A percentile compares a stretch with the other conserved stretches of the same genome.
These are phyloP conservation scores for Glareola pratincola DNA, from an alignment of 2,113 vertebrate species.

Conservation along the genomic window DNA sequence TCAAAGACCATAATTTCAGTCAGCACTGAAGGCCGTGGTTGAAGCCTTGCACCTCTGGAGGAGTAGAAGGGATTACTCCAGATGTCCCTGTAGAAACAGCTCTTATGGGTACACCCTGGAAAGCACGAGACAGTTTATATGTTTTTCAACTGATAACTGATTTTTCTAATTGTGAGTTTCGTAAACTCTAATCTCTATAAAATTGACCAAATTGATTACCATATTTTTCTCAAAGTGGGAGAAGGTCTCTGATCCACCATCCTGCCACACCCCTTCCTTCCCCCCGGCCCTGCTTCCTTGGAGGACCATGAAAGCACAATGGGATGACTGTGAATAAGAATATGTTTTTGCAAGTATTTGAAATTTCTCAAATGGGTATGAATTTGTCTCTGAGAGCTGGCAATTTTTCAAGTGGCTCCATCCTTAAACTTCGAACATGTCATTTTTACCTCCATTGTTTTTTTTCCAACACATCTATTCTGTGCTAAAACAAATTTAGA, in stretches of 20 bases:
- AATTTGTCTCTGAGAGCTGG: neutral
- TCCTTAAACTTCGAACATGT: neutral
- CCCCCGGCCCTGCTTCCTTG: neutral
- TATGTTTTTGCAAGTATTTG: neutral
- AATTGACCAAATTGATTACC: neutral
- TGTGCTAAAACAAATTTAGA: conserved; percentile 27
- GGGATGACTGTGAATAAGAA: neutral
- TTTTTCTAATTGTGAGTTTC: neutral
- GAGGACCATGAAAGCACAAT: neutral
- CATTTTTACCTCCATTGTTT: conserved; percentile 23
- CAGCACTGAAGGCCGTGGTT: neutral
- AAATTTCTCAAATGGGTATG: conserved; percentile 4
- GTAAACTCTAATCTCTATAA: neutral
- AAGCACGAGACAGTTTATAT: neutral
- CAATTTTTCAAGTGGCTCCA: neutral
- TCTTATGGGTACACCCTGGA: neutral
- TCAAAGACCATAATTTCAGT: neutral
- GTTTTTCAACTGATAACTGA: neutral
- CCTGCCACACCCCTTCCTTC: neutral
- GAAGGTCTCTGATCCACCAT: neutral
- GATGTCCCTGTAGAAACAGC: neutral
- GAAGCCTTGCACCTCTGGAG: neutral
- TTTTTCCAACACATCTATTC: neutral
- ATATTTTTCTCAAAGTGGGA: neutral
- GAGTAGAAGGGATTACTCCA: neutral